Evolutionary conservation across 2,888 invertebrate species (phyloP).

Genomic region (Sthenelais limicola): DNA sequence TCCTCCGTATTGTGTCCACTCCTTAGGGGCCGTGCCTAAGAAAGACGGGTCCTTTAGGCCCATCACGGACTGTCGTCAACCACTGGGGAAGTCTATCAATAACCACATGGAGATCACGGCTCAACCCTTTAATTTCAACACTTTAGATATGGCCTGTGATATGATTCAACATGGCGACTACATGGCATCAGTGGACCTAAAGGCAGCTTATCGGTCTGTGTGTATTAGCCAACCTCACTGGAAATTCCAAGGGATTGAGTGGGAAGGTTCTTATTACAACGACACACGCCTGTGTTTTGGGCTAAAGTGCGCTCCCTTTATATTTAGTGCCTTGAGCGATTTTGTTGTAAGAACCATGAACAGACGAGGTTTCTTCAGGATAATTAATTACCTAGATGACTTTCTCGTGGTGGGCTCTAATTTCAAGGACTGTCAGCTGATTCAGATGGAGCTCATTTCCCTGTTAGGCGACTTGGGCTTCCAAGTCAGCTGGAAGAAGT

Average conservation of each 20-base stretch:
- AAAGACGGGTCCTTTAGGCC: not conserved
- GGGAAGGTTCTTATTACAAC: not conserved
- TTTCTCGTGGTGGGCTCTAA: not conserved
- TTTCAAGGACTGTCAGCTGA: not conserved
- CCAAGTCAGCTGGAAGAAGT: not conserved
- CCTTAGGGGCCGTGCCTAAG: not conserved
- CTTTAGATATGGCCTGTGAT: not conserved
- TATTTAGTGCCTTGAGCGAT: too few relatives aligned
- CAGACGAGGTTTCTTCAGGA: too few relatives aligned
- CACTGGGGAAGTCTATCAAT: not conserved
- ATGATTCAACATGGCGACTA: not conserved
- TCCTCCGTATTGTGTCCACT: not conserved
- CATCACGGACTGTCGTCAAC: not conserved
- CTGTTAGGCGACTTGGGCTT: not conserved
- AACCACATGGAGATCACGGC: not conserved
- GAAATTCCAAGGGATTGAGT: not conserved
- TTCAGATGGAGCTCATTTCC: not conserved
- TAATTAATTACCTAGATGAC: not conserved
- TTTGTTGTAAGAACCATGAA: too few relatives aligned
- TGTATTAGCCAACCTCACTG: not conserved
- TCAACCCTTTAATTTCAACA: not conserved
- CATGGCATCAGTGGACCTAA: not conserved
- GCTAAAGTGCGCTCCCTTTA: not conserved
- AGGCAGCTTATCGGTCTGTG: not conserved
- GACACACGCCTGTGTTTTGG: not conserved